Percentiles rank a stretch among this genome's conserved stretches.
Evolutionary conservation across 2,797 vertebrate genomes (phyloP).

Genomic region (Rallus crepitans): DNA sequence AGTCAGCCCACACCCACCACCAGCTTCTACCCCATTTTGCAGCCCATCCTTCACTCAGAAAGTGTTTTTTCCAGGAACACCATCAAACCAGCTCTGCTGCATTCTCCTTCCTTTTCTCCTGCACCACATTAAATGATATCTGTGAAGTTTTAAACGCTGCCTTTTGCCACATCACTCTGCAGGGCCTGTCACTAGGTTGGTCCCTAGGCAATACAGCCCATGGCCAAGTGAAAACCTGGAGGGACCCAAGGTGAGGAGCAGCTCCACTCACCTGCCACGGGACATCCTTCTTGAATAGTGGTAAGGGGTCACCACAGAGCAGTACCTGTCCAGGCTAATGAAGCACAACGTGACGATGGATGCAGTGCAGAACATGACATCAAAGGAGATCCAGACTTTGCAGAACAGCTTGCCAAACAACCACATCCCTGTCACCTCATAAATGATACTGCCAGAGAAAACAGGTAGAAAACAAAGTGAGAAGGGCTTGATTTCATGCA

Average conservation of each 20-base stretch:
- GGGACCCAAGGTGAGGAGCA: not conserved
- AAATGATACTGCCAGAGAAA: conserved; percentile 68
- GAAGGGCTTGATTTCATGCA: not conserved
- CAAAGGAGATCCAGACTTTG: conserved; percentile 88
- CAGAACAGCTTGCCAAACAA: conserved; percentile 82
- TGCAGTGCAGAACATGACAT: conserved; percentile 90
- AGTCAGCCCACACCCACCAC: not conserved
- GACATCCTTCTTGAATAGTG: conserved; percentile 79
- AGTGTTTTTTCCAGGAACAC: not conserved
- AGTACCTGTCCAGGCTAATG: conserved; percentile 89
- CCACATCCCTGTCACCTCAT: conserved; percentile 79
- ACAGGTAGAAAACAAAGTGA: accelerated
- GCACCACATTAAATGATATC: not conserved
- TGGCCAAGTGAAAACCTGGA: not conserved
- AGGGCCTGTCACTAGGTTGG: not conserved
- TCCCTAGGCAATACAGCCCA: accelerated
- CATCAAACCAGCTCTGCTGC: not conserved
- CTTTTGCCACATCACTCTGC: not conserved
- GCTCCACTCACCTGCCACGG: conserved; percentile 66
- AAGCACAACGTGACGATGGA: conserved; percentile 90
- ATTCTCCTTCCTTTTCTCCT: not conserved
- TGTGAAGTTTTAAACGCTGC: not conserved
- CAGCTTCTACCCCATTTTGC: not conserved
- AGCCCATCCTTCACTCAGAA: not conserved
- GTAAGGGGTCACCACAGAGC: conserved; percentile 77